Conservation (phyloP, 2,888 invertebrate species). For the Torymus aiolomorphi region DNA sequence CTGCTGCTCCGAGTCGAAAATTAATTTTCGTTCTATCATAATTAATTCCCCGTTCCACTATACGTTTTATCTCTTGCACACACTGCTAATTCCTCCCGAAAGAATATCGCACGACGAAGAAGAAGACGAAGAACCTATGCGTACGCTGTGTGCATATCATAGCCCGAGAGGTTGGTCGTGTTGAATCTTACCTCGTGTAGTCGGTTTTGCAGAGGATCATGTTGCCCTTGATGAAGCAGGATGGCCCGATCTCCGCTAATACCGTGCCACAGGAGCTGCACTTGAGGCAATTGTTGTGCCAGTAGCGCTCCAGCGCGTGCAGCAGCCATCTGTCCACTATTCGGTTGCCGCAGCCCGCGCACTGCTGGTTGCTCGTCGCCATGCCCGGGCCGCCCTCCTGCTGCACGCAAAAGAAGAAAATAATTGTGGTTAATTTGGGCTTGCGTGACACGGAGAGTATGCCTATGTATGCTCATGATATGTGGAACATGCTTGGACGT, state of each 20-base stretch:
- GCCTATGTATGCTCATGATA: no score
- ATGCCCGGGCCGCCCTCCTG: conserved; percentile 73
- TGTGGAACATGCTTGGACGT: no score
- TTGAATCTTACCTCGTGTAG: conserved; percentile 89
- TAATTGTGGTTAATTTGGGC: background rate
- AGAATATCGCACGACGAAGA: no score
- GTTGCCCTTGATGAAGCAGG: conserved; percentile 94
- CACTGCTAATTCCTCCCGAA: no score
- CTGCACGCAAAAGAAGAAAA: conserved; percentile 63
- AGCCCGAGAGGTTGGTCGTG: background rate
- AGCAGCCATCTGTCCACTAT: conserved; percentile 94
- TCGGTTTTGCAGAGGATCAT: conserved; percentile 97
- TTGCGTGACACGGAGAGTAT: no score
- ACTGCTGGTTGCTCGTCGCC: conserved; percentile 81
- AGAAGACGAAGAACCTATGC: no score
- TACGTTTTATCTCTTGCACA: no score
- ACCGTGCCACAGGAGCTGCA: conserved; percentile 93
- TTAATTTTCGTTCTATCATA: conserved; percentile 28
- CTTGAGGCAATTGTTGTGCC: conserved; percentile 97
- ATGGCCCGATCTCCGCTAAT: conserved; percentile 92
- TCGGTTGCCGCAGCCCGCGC: conserved; percentile 94
- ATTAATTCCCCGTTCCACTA: conserved; percentile 14
- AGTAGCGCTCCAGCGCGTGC: conserved; percentile 94
- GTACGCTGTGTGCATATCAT: background rate
- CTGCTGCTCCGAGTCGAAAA: conserved; percentile 1